These are phyloP conservation scores for Autographa pulchrina DNA, from an alignment of 2,888 invertebrate genomes.

Conservation along the genomic window DNA sequence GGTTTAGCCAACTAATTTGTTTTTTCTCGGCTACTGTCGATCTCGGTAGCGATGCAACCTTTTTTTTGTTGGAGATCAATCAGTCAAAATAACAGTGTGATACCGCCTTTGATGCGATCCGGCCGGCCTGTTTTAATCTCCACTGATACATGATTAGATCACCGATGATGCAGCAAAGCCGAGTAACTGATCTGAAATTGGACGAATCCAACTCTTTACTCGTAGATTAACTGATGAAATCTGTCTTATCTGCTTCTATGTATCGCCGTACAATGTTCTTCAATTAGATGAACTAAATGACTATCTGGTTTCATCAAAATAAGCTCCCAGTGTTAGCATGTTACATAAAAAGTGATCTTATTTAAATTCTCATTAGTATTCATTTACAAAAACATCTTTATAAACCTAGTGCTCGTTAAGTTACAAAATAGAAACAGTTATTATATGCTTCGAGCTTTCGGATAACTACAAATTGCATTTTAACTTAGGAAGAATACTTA, in stretches of 20 bases:
- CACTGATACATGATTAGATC: slow-evolving; percentile 88
- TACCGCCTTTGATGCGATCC: slow-evolving; percentile 89
- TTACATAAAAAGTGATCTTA: slow-evolving; percentile 15
- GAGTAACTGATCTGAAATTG: slow-evolving; percentile 85
- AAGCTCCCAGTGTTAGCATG: slow-evolving; percentile 23
- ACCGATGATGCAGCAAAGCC: slow-evolving; percentile 87
- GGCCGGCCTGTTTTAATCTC: slow-evolving; percentile 88
- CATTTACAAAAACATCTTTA: background rate
- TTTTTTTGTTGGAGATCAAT: slow-evolving; percentile 88
- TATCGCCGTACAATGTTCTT: slow-evolving; percentile 46
- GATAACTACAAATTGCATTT: background rate
- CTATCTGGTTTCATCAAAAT: slow-evolving; percentile 31
- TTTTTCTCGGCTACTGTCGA: slow-evolving; percentile 89
- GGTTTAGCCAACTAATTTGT: slow-evolving; percentile 89
- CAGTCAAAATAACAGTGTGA: slow-evolving; percentile 90
- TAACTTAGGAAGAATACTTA: background rate
- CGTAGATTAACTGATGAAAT: slow-evolving; percentile 77
- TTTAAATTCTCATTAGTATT: slow-evolving; percentile 16
- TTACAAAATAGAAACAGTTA: background rate
- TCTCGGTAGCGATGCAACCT: slow-evolving; percentile 87
- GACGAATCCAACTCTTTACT: slow-evolving; percentile 76
- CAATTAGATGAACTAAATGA: slow-evolving; percentile 54
- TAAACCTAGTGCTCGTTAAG: slow-evolving; percentile 1
- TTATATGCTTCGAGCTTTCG: too few relatives aligned
- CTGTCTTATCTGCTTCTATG: slow-evolving; percentile 55